Evolutionary conservation across 2,797 vertebrate genomes (phyloP).

Genomic region (Trematomus bernacchii): DNA sequence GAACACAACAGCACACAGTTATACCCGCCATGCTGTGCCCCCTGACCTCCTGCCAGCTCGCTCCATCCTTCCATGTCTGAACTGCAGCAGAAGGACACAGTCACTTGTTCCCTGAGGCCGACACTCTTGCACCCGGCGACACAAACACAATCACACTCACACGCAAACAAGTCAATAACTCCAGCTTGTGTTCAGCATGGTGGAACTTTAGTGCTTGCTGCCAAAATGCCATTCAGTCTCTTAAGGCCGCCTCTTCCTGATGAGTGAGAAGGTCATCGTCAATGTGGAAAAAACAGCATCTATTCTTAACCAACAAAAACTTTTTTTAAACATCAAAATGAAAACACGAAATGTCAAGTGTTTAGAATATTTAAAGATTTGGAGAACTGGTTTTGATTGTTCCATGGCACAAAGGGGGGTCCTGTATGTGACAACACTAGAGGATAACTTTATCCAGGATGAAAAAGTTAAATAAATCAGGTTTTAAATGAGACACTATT

Average conservation of each 20-base stretch:
- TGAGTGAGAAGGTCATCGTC: constrained; percentile 17
- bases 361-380: too few species aligned
- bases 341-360: too few species aligned
- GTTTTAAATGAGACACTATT: neutral
- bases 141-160: constrained; percentile 1
- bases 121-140: constrained; percentile 13
- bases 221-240: constrained; percentile 47
- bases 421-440: neutral
- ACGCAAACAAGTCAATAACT: constrained; percentile 8
- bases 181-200: neutral
- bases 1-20: constrained; percentile 46
- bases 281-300: neutral
- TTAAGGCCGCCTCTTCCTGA: neutral
- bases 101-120: constrained; percentile 37
- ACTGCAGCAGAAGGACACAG: constrained; percentile 51
- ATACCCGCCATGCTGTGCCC: constrained; percentile 32
- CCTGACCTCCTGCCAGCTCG: constrained; percentile 46
- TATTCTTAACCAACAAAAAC: neutral
- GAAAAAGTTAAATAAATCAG: neutral
- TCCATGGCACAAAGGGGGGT: neutral
- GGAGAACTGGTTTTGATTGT: neutral
- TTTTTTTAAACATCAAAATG: neutral
- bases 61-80: constrained; percentile 42
- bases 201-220: constrained; percentile 23
- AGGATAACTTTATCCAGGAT: neutral